Conservation (phyloP, 2,888 invertebrate species). For the Polymixis flavicincta region DNA sequence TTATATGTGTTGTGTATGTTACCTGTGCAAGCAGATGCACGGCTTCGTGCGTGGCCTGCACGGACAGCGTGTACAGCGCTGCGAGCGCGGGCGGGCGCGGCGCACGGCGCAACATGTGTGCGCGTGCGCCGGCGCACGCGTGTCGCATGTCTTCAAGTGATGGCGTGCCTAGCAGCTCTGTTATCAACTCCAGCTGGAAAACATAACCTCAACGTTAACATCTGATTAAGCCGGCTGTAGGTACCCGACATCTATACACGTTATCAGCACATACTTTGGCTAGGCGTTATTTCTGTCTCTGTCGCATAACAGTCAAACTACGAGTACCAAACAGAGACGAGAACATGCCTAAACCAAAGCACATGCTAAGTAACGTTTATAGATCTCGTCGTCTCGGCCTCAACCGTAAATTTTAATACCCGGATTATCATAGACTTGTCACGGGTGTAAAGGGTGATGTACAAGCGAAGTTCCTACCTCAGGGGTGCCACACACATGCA, state of each 20-base stretch:
- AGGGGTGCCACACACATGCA: not conserved
- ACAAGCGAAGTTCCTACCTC: not conserved
- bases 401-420: not conserved
- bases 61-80: constrained; percentile 97
- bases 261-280: too few relatives aligned
- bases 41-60: constrained; percentile 99
- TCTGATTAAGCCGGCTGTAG: too few relatives aligned
- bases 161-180: constrained; percentile 99
- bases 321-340: too few relatives aligned
- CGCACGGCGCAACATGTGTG: constrained; percentile 97
- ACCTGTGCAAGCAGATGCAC: constrained; percentile 96
- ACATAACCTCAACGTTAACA: too few relatives aligned
- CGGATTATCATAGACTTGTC: not conserved
- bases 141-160: constrained; percentile 98
- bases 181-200: constrained; percentile 97
- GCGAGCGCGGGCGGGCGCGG: constrained; percentile 97
- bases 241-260: too few relatives aligned
- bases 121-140: constrained; percentile 98
- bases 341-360: too few relatives aligned
- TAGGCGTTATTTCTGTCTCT: too few relatives aligned
- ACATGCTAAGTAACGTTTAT: too few relatives aligned
- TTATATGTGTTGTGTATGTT: constrained; percentile 78
- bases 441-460: too few relatives aligned
- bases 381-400: too few relatives aligned
- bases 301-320: too few relatives aligned